A percentile compares a stretch with the other conserved stretches of the same genome.
phyloP scores from a whole-genome alignment of 92 coral and sea anemone genomes.

The Actinostola sp. region DNA sequence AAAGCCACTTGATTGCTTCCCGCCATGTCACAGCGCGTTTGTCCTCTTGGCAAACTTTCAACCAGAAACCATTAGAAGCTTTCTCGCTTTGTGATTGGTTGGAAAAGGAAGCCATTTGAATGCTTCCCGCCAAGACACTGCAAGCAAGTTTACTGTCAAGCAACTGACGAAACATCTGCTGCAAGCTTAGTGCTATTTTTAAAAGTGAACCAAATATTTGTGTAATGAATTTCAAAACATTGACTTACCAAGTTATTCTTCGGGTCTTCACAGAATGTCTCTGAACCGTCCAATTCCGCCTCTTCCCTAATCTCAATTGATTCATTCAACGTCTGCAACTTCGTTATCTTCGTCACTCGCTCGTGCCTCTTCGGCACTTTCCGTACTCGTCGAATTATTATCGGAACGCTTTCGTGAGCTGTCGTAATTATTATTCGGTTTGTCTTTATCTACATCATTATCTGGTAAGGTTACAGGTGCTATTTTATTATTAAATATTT shows the following conservation, averaged over 20 bases:
- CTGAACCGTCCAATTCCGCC: constrained; percentile 24
- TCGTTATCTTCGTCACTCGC: constrained; percentile 43
- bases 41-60: no score
- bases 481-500: constrained; percentile 65
- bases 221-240: neutral
- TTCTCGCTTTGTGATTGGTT: constrained; percentile 2
- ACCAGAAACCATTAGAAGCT: no score
- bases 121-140: neutral
- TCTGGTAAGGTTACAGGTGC: constrained; percentile 35
- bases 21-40: neutral
- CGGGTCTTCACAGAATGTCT: constrained; percentile 13
- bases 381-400: constrained; percentile 41
- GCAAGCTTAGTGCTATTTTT: neutral
- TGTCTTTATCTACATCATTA: neutral
- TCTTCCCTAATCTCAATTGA: constrained; percentile 20
- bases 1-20: neutral
- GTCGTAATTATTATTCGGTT: constrained; percentile 16
- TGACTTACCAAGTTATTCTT: constrained; percentile 25
- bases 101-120: neutral
- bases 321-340: constrained; percentile 18
- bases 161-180: neutral
- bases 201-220: no score
- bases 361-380: constrained; percentile 53
- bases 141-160: neutral
- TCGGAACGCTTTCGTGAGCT: constrained; percentile 45